Percentiles rank a stretch among this genome's conserved stretches.
phyloP scores from a whole-genome alignment of 1,140 invertebrate species.

The Leptonema lineaticorne region DNA sequence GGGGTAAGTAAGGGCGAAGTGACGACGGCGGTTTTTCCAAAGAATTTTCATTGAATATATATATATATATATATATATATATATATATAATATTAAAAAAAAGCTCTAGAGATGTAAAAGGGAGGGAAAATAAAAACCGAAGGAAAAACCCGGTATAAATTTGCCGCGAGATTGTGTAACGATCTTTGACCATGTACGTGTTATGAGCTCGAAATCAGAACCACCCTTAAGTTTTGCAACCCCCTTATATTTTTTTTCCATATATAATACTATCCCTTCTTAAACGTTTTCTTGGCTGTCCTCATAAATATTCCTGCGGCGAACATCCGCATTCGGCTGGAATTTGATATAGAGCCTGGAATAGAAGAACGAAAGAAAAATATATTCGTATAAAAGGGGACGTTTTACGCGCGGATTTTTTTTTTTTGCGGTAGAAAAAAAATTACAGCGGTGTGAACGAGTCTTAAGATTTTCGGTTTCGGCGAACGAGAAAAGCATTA shows the following conservation, averaged over 20 bases:
- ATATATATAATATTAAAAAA: too few relatives aligned
- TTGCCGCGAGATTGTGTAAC: slow-evolving; percentile 16
- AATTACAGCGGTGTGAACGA: neutral
- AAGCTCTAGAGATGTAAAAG: too few relatives aligned
- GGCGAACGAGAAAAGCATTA: slow-evolving; percentile 5
- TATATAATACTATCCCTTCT: too few relatives aligned
- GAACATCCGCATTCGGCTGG: slow-evolving; percentile 24
- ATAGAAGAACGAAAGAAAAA: neutral
- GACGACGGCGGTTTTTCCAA: neutral
- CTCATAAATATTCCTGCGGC: slow-evolving; percentile 25
- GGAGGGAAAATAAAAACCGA: neutral
- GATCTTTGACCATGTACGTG: slow-evolving; percentile 23
- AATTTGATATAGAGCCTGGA: slow-evolving; percentile 23
- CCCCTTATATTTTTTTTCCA: neutral
- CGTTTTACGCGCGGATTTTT: neutral
- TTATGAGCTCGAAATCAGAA: slow-evolving; percentile 22
- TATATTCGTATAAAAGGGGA: neutral
- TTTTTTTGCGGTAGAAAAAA: neutral
- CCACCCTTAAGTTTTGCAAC: too few relatives aligned
- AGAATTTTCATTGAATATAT: neutral
- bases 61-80: too few relatives aligned
- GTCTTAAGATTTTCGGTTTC: neutral
- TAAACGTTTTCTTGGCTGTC: slow-evolving; percentile 11
- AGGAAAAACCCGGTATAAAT: neutral
- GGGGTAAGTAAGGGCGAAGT: too few relatives aligned